Evolutionary conservation across 1,140 invertebrate species (phyloP), one percentile per base, ranked within the genome.

Genomic region (Leptinotarsa defecta): DNA sequence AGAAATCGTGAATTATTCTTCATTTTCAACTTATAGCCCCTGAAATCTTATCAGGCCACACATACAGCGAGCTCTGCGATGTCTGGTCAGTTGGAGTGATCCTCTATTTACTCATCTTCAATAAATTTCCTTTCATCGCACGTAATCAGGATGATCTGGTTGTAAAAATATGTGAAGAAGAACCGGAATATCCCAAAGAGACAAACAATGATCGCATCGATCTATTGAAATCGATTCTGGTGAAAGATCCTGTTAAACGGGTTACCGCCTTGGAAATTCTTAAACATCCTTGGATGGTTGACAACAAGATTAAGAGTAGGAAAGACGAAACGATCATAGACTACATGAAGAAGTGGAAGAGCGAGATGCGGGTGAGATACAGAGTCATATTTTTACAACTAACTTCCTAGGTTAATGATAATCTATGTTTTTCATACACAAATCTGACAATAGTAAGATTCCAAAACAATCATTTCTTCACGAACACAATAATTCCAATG

Each of bases 41-140:
- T 34, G 89, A 90, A 86, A 89, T 90, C 67, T 84, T 90, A 62
- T 84, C 86, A 48, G 87, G 87, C 68, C 87, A 87, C 74, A 85
- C 86, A 0, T 90, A 90, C 82, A 89, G 89, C 79, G 87, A 90
- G 77, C 86, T 88, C 76, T 90, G 89, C 82, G 89, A 90, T 81
- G 86, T 90, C 15, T 90, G 89, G 89, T 86, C 89, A 0, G 85
- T 90, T 79, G 89, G 89, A 27, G 85, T 90, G 4, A 90, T 90
- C 64, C 85, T 88, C 80, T 90, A 87, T 80, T 83, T 86, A 43
- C 77, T 90, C 84, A 85, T 87, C 8, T 79, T 77, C 61, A 84
- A 83, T n/a, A 78, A 76, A 49, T 83, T 81, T 71, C 86, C 84
- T 68, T 90, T 86, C 78, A 79, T 74, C 48, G 77, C 78, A 11